These are phyloP conservation scores for Chirona hameri DNA, from an alignment of 2,888 invertebrate species.

Conservation along the genomic window DNA sequence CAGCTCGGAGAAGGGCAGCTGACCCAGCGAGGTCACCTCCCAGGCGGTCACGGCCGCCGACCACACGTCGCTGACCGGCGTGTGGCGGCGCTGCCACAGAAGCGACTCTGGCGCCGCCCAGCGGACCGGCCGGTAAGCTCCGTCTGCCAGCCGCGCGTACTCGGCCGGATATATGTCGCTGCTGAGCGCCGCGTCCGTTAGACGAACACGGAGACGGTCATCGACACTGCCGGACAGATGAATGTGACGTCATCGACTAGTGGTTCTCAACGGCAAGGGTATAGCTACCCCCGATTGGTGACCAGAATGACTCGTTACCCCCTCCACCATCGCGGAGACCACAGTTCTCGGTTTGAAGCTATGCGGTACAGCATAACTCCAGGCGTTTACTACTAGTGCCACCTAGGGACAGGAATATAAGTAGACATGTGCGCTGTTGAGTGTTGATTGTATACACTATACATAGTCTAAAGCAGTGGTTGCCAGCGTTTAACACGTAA, in stretches of 20 bases:
- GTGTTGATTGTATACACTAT: too few species aligned
- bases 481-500: too few species aligned
- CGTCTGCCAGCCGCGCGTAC: constrained; percentile 6
- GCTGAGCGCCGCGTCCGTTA: constrained; percentile 14
- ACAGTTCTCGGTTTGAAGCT: background rate
- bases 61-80: constrained; percentile 1
- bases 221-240: background rate
- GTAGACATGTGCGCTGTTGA: too few species aligned
- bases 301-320: too few species aligned
- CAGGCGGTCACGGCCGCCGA: constrained; percentile 24
- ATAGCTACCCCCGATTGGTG: too few species aligned
- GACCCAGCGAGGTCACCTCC: constrained; percentile 22
- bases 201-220: background rate
- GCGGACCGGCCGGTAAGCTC: constrained; percentile 8
- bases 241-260: background rate
- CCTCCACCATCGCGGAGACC: too few species aligned
- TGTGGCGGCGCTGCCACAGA: background rate
- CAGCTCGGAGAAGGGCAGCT: background rate
- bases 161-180: background rate
- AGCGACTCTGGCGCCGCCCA: constrained; percentile 27
- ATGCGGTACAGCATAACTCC: too few species aligned
- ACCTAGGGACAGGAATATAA: too few species aligned
- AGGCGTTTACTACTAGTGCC: too few species aligned
- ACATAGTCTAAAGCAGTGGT: too few species aligned
- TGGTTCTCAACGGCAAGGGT: too few species aligned